Evolutionary conservation across 2,888 invertebrate genomes (phyloP), one percentile per base, ranked within the genome.

Genomic region (Ferdinandea cuprea): DNA sequence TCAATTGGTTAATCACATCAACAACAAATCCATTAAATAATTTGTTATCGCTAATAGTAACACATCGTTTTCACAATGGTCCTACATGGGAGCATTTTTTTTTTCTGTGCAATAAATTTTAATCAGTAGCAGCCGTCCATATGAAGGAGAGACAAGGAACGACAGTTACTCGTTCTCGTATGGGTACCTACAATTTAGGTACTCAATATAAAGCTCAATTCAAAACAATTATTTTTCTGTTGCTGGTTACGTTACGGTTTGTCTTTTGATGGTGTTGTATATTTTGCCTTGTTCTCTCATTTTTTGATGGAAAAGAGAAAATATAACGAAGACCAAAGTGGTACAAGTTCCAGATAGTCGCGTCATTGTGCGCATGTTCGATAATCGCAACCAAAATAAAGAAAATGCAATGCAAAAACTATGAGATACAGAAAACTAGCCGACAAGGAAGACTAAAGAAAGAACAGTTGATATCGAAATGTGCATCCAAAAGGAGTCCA

Each of bases 261-360:
- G 40, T 40, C 3, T 46, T 28, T n/a, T n/a, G n/a, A n/a, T 35
- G 8, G 17, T 17, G 11, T 7, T 37, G n/a, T 37, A 15, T 11
- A 37, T n/a, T 17, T 46, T 11, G 3, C 48, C 30, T 40, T 44
- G 19, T 59, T 56, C 56, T 46, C 37, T 40, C 65, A 52, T 28
- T n/a, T 37, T 13, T 13, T 4, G 11, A 40, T 37, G 15, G 8
- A 68, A 8, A 42, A 61, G 54, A 59, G 15, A 42, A 72, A 54
- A 15, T 52, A 58, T 11, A 50, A 61, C 46, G 32, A 61, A 40
- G 21, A 44, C 13, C 25, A 54, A 74, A 80, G 76, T 74, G 50
- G 80, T 68, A 76, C 68, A 80, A 79, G 68, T 74, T 59, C 56
- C 68, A 79, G 74, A 76, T 80, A 59, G 40, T 59, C 44, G n/a